phyloP scores from a whole-genome alignment of 2,113 vertebrate species.

The Thunnus thynnus region DNA sequence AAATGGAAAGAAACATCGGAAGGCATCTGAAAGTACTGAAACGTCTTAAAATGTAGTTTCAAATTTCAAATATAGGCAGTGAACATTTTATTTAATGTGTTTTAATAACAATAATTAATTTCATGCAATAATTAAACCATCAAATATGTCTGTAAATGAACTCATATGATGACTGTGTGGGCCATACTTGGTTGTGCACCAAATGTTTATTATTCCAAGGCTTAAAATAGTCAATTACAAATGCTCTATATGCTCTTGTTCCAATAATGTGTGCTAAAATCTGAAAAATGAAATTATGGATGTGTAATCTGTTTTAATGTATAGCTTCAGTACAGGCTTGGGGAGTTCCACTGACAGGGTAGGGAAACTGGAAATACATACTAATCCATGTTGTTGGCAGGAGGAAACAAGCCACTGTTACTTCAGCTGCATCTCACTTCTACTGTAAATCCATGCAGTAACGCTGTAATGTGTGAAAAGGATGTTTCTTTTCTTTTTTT shows the following conservation, averaged over 20 bases:
- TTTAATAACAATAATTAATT: not conserved
- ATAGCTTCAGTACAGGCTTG: no score
- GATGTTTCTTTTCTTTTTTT: no score
- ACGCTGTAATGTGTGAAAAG: no score
- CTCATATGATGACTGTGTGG: not conserved
- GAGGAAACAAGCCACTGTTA: no score
- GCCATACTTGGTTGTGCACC: not conserved
- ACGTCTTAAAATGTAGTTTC: not conserved
- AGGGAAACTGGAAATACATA: no score
- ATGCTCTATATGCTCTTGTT: not conserved
- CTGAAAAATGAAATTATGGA: no score
- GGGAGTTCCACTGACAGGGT: no score
- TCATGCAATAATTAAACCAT: not conserved
- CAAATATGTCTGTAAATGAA: not conserved
- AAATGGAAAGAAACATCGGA: conserved; percentile 25
- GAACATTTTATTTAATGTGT: not conserved
- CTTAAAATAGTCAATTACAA: not conserved
- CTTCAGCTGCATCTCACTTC: no score
- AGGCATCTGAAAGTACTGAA: not conserved
- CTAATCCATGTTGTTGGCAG: no score
- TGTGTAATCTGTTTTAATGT: no score
- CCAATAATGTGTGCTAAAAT: not conserved
- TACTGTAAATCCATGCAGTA: no score
- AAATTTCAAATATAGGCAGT: not conserved
- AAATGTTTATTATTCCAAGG: not conserved